A percentile compares a stretch with the other conserved stretches of the same genome.
These are phyloP conservation scores for Zaprionus obscuricornis DNA, from an alignment of 2,888 invertebrate genomes.

Conservation along the genomic window DNA sequence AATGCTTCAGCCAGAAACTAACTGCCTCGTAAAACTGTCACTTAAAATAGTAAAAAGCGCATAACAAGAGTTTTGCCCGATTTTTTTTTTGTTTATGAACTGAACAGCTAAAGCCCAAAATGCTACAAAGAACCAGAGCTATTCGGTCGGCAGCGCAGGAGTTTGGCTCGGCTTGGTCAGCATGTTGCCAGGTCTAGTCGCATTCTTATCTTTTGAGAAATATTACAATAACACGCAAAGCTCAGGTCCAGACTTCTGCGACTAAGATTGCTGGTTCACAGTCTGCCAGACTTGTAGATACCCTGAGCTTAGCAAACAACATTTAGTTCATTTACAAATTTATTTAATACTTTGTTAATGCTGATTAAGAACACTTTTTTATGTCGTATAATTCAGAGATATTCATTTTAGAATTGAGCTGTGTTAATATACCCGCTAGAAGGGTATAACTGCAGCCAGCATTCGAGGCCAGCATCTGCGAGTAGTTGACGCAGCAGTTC, in stretches of 20 bases:
- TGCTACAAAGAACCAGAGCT: no score
- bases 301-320: no score
- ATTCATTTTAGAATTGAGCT: no score
- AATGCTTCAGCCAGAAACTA: neutral
- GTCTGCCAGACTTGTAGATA: no score
- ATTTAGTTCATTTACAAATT: no score
- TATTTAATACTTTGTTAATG: no score
- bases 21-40: conserved; percentile 59
- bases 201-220: conserved; percentile 83
- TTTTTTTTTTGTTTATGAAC: conserved; percentile 69
- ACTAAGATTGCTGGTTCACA: conserved; percentile 15
- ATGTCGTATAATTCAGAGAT: no score
- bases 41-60: conserved; percentile 43
- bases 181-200: conserved; percentile 71
- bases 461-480: conserved; percentile 17
- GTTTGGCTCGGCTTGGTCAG: conserved; percentile 15
- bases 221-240: conserved; percentile 84
- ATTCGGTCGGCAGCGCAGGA: no score
- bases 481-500: conserved; percentile 17
- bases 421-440: no score
- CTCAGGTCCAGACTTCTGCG: conserved; percentile 41
- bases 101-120: conserved; percentile 27
- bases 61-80: conserved; percentile 46
- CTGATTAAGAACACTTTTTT: no score
- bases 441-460: conserved; percentile 17